phyloP scores from a whole-genome alignment of 2,797 vertebrate species.

The Ibycter americanus region DNA sequence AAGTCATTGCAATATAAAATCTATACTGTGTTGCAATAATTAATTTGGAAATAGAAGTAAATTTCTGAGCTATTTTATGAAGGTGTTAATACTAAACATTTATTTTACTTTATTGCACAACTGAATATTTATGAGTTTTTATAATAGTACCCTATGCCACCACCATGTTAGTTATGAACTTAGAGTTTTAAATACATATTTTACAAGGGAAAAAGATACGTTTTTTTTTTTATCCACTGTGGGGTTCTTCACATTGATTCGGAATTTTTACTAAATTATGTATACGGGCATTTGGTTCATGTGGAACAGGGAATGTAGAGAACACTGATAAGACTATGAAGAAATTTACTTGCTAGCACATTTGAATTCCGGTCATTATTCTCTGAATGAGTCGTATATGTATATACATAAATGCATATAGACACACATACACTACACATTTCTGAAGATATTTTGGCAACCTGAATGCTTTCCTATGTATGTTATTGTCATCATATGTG shows the following conservation, averaged over 20 bases:
- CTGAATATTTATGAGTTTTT: not conserved
- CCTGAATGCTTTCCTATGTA: not conserved
- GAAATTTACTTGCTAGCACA: not conserved
- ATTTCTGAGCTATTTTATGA: not conserved
- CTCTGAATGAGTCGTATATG: not conserved
- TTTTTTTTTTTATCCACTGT: not conserved
- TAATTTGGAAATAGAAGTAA: not conserved
- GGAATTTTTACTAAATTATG: not conserved
- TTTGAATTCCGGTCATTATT: not conserved
- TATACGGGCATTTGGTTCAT: not conserved
- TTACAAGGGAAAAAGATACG: not conserved
- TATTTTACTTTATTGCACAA: not conserved
- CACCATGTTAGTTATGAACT: not conserved
- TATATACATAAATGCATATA: not conserved
- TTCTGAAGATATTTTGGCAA: conserved; percentile 59
- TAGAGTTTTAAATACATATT: not conserved
- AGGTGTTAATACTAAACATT: not conserved
- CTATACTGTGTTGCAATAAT: not conserved
- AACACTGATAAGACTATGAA: not conserved
- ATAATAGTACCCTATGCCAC: not conserved
- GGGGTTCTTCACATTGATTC: not conserved
- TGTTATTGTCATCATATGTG: not conserved
- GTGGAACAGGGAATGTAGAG: not conserved
- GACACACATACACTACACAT: not conserved
- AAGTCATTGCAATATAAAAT: not conserved